Percentiles rank a stretch among this genome's conserved stretches.
phyloP scores from a whole-genome alignment of 2,888 invertebrate genomes.

The Ctena decussata region DNA sequence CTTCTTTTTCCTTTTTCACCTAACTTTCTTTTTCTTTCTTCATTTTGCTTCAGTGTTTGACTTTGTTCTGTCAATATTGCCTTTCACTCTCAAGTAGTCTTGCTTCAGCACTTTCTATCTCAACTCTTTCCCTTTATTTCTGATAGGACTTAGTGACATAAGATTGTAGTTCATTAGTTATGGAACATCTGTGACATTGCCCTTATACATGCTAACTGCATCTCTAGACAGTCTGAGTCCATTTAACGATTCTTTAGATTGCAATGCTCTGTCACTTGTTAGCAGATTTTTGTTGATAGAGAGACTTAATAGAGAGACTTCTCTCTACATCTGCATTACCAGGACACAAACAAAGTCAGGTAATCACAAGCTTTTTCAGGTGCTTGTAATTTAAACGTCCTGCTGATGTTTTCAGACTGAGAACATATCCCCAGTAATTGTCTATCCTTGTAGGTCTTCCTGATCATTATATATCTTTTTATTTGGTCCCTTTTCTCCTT shows the following conservation, averaged over 20 bases:
- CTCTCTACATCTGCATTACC: conserved; percentile 52
- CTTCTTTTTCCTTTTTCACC: conserved; percentile 25
- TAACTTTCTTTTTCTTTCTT: conserved; percentile 10
- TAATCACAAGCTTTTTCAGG: conserved; percentile 26
- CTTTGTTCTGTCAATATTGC: neutral
- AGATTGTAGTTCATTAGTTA: neutral
- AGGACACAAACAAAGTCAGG: conserved; percentile 28
- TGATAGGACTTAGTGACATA: conserved; percentile 20
- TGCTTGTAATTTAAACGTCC: conserved; percentile 9
- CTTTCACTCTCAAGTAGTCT: neutral
- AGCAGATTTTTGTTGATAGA: conserved; percentile 47
- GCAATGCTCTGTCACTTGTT: conserved; percentile 37
- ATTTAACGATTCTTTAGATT: conserved; percentile 45
- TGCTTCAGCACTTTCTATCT: conserved; percentile 25
- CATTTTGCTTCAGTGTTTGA: too few species aligned
- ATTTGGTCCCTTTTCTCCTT: conserved; percentile 16
- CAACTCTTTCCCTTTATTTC: conserved; percentile 23
- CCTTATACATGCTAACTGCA: conserved; percentile 25
- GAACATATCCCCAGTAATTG: conserved; percentile 38
- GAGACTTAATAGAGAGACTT: conserved; percentile 36
- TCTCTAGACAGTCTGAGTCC: conserved; percentile 39
- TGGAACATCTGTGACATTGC: conserved; percentile 36
- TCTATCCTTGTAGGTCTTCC: conserved; percentile 15
- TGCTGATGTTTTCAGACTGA: conserved; percentile 16
- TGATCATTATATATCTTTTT: conserved; percentile 18